Evolutionary conservation across 2,113 vertebrate genomes (phyloP).

Genomic region (Coptodon bakossiorum): DNA sequence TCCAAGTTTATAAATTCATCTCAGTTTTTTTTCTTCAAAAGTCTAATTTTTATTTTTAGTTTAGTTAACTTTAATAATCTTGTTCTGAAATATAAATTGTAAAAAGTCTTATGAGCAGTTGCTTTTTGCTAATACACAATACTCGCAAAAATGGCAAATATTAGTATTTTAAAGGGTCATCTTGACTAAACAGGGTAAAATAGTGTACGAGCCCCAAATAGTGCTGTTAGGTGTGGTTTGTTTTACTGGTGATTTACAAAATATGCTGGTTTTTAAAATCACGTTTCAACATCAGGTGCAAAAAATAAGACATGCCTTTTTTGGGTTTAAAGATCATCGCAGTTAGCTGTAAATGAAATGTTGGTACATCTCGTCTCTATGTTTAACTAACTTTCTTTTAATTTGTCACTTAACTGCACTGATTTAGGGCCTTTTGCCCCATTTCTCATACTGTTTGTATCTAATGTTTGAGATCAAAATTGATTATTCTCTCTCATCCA

Average conservation of each 20-base stretch:
- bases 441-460: neutral
- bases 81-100: neutral
- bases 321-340: neutral
- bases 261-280: neutral
- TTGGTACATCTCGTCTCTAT: neutral
- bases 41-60: neutral
- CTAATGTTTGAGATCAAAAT: neutral
- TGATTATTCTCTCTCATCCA: constrained; percentile 33
- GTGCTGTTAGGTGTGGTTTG: neutral
- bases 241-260: neutral
- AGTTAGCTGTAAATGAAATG: neutral
- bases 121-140: neutral
- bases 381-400: neutral
- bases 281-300: neutral
- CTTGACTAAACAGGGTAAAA: neutral
- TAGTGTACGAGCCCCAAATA: neutral
- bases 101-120: neutral
- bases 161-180: neutral
- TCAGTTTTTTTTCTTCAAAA: neutral
- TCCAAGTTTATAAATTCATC: neutral
- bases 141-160: neutral
- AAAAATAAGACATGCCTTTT: neutral
- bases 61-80: neutral
- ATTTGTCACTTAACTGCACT: neutral
- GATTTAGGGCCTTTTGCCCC: neutral